Evolutionary conservation across 2,797 vertebrate species (phyloP).

Genomic region (Fratercula arctica): DNA sequence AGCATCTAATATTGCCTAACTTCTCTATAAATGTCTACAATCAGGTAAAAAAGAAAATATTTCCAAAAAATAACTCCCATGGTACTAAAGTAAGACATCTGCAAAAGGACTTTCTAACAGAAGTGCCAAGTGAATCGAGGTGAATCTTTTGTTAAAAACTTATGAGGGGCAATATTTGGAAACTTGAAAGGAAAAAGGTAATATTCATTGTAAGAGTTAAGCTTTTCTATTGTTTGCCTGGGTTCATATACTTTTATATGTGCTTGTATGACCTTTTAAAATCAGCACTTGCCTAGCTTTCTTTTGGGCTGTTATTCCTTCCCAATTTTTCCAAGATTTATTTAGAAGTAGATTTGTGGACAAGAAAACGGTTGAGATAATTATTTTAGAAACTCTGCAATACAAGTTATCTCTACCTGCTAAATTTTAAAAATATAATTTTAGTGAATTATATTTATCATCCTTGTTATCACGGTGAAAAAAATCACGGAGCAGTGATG

Average conservation of each 20-base stretch:
- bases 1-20: neutral
- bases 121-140: neutral
- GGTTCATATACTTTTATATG: neutral
- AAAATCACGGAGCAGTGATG: neutral
- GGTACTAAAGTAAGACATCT: neutral
- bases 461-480: neutral
- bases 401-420: neutral
- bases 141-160: neutral
- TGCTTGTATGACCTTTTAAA: neutral
- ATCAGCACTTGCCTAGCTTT: neutral
- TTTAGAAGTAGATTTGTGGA: neutral
- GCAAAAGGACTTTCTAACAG: neutral
- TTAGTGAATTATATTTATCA: neutral
- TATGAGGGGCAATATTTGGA: neutral
- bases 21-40: neutral
- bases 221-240: neutral
- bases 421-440: neutral
- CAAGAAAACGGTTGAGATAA: neutral
- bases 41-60: neutral
- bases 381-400: neutral
- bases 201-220: neutral
- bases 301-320: neutral
- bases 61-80: neutral
- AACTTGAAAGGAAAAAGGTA: neutral
- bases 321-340: neutral